A percentile compares a stretch with the other conserved stretches of the same genome.
These are phyloP conservation scores for Unio pictorum DNA, from an alignment of 2,888 invertebrate species.

Conservation along the genomic window DNA sequence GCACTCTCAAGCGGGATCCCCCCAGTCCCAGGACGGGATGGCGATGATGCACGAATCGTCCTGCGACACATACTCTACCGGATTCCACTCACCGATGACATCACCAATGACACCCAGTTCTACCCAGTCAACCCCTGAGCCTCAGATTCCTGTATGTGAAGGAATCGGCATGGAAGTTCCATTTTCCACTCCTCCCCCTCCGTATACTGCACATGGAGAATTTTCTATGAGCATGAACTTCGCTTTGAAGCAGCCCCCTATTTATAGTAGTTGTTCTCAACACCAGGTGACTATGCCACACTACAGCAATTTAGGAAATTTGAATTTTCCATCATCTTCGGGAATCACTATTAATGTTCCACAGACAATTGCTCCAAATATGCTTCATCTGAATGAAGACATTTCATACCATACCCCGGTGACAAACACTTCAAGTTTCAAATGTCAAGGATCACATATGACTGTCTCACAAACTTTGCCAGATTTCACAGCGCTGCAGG, in stretches of 20 bases:
- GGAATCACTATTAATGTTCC: conserved; percentile 18
- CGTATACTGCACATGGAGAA: conserved; percentile 48
- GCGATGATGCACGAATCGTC: conserved; percentile 36
- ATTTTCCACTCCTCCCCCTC: conserved; percentile 55
- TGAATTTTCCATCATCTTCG: conserved; percentile 20
- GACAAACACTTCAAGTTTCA: conserved; percentile 42
- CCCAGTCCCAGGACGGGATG: conserved; percentile 35
- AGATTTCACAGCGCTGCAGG: conserved; percentile 62
- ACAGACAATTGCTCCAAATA: conserved; percentile 30
- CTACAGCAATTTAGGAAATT: conserved; percentile 21
- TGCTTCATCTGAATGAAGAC: conserved; percentile 35
- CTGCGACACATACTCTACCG: conserved; percentile 48
- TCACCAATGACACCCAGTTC: conserved; percentile 53
- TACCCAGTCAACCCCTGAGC: conserved; percentile 55
- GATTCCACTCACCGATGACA: conserved; percentile 52
- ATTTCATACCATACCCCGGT: conserved; percentile 35
- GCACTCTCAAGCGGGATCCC: conserved; percentile 38
- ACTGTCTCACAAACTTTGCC: conserved; percentile 46
- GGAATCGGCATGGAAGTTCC: conserved; percentile 20
- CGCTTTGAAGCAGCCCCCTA: conserved; percentile 79
- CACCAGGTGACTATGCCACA: conserved; percentile 32
- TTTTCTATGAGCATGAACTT: conserved; percentile 67
- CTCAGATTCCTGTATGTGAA: conserved; percentile 44
- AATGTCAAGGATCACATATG: conserved; percentile 38
- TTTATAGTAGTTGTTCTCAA: conserved; percentile 75